phyloP scores from a whole-genome alignment of 2,888 invertebrate species.

The Gastrophysa polygoni region DNA sequence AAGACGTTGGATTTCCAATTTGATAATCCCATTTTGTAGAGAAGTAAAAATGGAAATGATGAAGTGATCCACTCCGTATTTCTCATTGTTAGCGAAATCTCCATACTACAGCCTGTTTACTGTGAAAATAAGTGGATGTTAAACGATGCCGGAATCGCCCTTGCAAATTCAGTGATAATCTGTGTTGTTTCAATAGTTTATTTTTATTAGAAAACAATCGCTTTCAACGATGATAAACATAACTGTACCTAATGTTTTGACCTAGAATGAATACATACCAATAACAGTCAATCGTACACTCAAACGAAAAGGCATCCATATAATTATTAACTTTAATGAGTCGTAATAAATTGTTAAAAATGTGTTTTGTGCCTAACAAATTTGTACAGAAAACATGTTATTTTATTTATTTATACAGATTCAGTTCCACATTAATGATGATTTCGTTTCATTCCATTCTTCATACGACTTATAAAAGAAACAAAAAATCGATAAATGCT shows the following conservation, averaged over 20 bases:
- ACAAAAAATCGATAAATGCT: slow-evolving; percentile 10
- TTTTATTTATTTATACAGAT: slow-evolving; percentile 16
- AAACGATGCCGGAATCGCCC: no score
- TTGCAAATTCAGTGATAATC: background rate
- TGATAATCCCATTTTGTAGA: no score
- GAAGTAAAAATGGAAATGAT: no score
- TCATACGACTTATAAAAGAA: background rate
- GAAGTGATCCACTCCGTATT: no score
- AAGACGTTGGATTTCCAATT: no score
- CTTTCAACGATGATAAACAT: slow-evolving; percentile 36
- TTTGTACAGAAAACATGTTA: slow-evolving; percentile 32
- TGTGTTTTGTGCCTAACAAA: slow-evolving; percentile 37
- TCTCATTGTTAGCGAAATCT: no score
- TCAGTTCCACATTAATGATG: slow-evolving; percentile 12
- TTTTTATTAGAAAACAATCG: slow-evolving; percentile 41
- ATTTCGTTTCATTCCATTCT: background rate
- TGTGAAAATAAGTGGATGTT: no score
- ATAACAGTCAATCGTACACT: slow-evolving; percentile 41
- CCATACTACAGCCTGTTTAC: no score
- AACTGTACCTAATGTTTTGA: slow-evolving; percentile 33
- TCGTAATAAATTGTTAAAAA: slow-evolving; percentile 25
- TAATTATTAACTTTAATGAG: slow-evolving; percentile 18
- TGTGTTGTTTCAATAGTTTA: slow-evolving; percentile 32
- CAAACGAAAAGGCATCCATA: slow-evolving; percentile 39
- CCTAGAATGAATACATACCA: slow-evolving; percentile 36